Conservation (phyloP, 2,888 invertebrate genomes). For the Torymus auratus region DNA sequence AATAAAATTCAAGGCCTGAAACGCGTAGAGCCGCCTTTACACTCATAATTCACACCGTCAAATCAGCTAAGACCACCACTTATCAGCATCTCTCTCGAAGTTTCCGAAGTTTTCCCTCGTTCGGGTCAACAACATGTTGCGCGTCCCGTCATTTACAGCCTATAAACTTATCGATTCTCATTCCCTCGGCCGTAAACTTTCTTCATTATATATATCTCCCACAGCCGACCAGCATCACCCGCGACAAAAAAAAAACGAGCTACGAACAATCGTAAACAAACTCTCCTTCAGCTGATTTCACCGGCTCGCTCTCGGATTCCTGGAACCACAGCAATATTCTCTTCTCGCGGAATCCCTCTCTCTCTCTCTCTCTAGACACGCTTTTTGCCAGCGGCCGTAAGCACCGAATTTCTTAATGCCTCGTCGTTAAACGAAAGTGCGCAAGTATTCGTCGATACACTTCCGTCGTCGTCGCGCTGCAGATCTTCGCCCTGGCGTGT, state of each 20-base stretch:
- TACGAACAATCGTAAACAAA: conserved; percentile 17
- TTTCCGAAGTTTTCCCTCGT: no score
- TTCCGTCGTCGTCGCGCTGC: conserved; percentile 18
- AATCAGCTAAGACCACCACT: no score
- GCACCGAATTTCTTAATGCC: conserved; percentile 10
- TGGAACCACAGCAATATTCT: conserved; percentile 6
- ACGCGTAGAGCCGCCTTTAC: no score
- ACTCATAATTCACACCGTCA: no score
- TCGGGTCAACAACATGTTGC: conserved; percentile 16
- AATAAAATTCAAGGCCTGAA: no score
- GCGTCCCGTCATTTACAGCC: conserved; percentile 8
- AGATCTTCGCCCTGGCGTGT: conserved; percentile 4
- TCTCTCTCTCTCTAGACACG: no score
- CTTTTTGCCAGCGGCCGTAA: conserved; percentile 41
- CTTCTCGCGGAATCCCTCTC: no score
- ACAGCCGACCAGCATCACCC: neutral
- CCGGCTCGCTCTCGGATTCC: conserved; percentile 14
- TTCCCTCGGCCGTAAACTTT: conserved; percentile 6
- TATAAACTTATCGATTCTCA: conserved; percentile 26
- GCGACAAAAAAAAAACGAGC: neutral
- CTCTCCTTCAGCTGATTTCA: conserved; percentile 14
- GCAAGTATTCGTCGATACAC: neutral
- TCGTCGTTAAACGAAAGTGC: conserved; percentile 11
- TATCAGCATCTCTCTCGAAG: no score
- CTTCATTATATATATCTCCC: neutral